A percentile compares a stretch with the other conserved stretches of the same genome.
These are phyloP conservation scores for Pteronura brasiliensis DNA, from an alignment of 2,113 vertebrate species.

Conservation along the genomic window DNA sequence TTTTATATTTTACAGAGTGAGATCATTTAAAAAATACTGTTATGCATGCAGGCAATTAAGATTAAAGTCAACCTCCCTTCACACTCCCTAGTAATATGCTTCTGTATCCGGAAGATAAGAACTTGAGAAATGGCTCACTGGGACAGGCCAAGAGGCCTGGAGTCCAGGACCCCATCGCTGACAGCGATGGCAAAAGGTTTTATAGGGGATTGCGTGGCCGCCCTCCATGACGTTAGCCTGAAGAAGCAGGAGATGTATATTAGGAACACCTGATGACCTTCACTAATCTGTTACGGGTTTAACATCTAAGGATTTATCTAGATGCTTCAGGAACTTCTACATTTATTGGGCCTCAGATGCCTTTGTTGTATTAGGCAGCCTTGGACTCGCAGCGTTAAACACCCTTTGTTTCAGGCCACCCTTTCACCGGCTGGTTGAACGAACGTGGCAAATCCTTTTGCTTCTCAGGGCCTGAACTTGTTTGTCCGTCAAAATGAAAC, in stretches of 20 bases:
- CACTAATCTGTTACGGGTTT: slow-evolving; percentile 35
- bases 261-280: slow-evolving; percentile 63
- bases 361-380: not conserved
- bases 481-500: not conserved
- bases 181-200: slow-evolving; percentile 41
- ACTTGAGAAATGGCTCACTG: slow-evolving; percentile 62
- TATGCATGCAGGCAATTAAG: slow-evolving; percentile 72
- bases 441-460: not conserved
- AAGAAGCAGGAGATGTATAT: slow-evolving; percentile 33
- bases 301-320: slow-evolving; percentile 48
- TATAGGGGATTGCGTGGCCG: slow-evolving; percentile 19
- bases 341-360: not conserved
- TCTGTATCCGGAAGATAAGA: slow-evolving; percentile 75
- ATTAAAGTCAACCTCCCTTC: slow-evolving; percentile 72
- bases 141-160: slow-evolving; percentile 24
- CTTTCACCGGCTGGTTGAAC: not conserved
- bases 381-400: not conserved
- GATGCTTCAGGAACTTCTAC: slow-evolving; percentile 2
- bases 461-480: not conserved
- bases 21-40: slow-evolving; percentile 60
- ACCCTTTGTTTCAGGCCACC: slow-evolving; percentile 7
- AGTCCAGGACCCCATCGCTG: slow-evolving; percentile 31
- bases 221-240: slow-evolving; percentile 37
- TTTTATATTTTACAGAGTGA: slow-evolving; percentile 57
- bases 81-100: slow-evolving; percentile 60